Conservation (phyloP, 1,140 invertebrate genomes). For the Globodera rostochiensis region DNA sequence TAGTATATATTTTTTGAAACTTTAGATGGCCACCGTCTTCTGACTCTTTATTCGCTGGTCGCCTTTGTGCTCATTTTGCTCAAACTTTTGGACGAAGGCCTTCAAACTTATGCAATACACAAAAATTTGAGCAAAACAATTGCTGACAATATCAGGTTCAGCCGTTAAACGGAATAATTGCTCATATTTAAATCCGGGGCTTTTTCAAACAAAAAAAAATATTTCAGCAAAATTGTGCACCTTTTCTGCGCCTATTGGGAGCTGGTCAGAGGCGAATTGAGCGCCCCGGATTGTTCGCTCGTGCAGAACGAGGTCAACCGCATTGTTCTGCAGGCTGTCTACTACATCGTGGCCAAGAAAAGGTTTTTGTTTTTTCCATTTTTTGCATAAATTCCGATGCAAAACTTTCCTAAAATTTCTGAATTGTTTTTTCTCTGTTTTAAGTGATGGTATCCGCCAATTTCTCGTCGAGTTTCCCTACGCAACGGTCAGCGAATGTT, state of each 20-base stretch:
- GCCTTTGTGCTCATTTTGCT: constrained; percentile 45
- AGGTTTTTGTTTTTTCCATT: constrained; percentile 25
- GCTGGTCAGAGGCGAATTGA: constrained; percentile 30
- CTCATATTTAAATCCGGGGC: neutral
- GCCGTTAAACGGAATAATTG: neutral
- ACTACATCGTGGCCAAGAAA: constrained; percentile 48
- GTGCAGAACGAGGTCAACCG: constrained; percentile 52
- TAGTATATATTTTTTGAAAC: neutral
- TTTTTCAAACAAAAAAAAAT: neutral
- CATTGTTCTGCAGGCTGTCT: constrained; percentile 44
- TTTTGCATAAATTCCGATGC: neutral
- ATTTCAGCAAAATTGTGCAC: constrained; percentile 39
- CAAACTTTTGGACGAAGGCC: constrained; percentile 45
- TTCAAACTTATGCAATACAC: constrained; percentile 37
- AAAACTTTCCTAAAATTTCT: neutral
- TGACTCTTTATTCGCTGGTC: constrained; percentile 43
- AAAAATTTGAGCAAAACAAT: constrained; percentile 50
- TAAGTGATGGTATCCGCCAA: constrained; percentile 46
- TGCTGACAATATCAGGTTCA: constrained; percentile 36
- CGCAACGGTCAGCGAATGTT: constrained; percentile 38
- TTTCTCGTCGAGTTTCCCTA: constrained; percentile 54
- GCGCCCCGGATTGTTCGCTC: constrained; percentile 1
- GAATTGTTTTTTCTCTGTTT: constrained; percentile 27
- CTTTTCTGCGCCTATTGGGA: constrained; percentile 44
- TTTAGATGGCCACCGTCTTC: constrained; percentile 41